phyloP scores from a whole-genome alignment of 2,113 vertebrate genomes.

The Probosciger aterrimus region DNA sequence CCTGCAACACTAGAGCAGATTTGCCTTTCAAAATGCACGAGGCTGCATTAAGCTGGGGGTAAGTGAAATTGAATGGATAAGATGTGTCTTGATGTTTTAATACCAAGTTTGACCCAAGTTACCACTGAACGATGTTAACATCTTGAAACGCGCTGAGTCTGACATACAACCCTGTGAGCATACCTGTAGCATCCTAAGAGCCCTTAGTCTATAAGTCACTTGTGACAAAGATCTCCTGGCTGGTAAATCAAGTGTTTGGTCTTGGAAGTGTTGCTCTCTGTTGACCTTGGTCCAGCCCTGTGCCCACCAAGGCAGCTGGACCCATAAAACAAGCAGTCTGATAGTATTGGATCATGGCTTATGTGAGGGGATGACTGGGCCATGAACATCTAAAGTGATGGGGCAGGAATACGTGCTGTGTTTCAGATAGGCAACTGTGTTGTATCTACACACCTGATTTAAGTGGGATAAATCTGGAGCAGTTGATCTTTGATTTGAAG shows the following conservation, averaged over 20 bases:
- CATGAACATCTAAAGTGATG: not conserved
- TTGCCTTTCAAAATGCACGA: not conserved
- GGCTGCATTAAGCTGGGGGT: not conserved
- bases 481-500: not conserved
- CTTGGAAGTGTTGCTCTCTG: not conserved
- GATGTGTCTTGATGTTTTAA: not conserved
- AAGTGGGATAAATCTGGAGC: not conserved
- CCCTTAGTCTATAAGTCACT: not conserved
- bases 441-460: not conserved
- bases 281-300: not conserved
- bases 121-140: not conserved
- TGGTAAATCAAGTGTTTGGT: not conserved
- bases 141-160: not conserved
- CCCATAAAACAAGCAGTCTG: accelerated
- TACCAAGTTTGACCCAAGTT: not conserved
- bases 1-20: not conserved
- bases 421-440: not conserved
- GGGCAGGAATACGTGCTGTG: not conserved
- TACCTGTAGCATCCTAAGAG: not conserved
- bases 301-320: not conserved
- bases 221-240: not conserved
- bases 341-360: not conserved
- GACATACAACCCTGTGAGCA: accelerated
- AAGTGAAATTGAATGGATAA: not conserved
- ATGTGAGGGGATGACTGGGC: not conserved